Percentiles rank a stretch among this genome's conserved stretches.
Evolutionary conservation across 2,113 vertebrate species (phyloP).

Genomic region (rat (Rattus norvegicus)): DNA sequence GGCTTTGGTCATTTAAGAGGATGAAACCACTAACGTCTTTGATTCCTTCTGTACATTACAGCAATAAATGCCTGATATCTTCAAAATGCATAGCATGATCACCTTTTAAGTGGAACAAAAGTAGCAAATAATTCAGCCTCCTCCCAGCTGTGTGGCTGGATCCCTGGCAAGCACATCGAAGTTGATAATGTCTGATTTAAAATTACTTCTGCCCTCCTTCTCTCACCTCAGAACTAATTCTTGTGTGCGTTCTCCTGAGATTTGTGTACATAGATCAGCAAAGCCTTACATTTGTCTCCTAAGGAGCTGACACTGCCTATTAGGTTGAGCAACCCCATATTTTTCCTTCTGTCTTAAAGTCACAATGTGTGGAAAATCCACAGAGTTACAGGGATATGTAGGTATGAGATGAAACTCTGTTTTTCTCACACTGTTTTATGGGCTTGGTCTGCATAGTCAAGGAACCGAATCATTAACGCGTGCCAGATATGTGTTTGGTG

Average conservation of each 20-base stretch:
- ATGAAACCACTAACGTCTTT: background rate
- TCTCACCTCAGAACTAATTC: background rate
- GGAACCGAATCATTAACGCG: background rate
- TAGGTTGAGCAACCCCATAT: background rate
- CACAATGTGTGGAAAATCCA: background rate
- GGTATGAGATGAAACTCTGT: background rate
- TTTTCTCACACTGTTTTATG: background rate
- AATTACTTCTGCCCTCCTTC: background rate
- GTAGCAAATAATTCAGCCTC: background rate
- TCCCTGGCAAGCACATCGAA: background rate
- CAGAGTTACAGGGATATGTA: background rate
- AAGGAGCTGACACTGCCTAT: background rate
- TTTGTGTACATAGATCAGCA: background rate
- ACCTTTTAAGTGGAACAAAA: background rate
- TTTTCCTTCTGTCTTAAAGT: background rate
- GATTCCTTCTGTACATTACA: background rate
- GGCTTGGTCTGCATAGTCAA: background rate
- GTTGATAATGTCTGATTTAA: background rate
- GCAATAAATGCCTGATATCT: background rate
- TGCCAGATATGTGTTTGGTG: background rate
- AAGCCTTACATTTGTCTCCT: background rate
- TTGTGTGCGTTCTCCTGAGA: background rate
- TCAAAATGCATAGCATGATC: rapidly evolving
- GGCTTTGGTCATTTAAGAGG: background rate
- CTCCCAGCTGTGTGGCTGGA: background rate